Evolutionary conservation across 2,113 vertebrate genomes (phyloP).

Genomic region (Symphodus melops): DNA sequence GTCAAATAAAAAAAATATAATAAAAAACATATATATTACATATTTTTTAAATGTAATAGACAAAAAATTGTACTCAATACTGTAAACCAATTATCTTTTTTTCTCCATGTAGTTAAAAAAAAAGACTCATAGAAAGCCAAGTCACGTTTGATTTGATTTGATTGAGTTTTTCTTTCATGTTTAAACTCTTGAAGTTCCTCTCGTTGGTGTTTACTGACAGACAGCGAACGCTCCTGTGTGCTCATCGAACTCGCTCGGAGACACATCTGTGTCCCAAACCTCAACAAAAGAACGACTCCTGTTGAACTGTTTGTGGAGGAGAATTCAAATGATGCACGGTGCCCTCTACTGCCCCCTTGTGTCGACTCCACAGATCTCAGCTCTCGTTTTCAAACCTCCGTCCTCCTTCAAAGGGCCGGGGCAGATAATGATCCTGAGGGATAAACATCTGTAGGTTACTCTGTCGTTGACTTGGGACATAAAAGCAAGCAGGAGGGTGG

Average conservation of each 20-base stretch:
- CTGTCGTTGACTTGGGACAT: slow-evolving; percentile 46
- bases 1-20: no score
- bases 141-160: no score
- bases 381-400: background rate
- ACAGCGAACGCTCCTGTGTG: no score
- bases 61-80: no score
- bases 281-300: slow-evolving; percentile 14
- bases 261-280: background rate
- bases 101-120: no score
- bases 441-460: slow-evolving; percentile 38
- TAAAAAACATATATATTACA: no score
- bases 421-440: slow-evolving; percentile 16
- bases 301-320: background rate
- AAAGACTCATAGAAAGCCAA: no score
- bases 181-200: no score
- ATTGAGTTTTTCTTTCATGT: no score
- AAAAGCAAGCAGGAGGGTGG: slow-evolving; percentile 85
- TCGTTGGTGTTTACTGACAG: no score
- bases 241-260: background rate
- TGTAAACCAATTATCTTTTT: no score
- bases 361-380: slow-evolving; percentile 33
- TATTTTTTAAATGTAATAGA: no score
- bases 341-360: slow-evolving; percentile 74
- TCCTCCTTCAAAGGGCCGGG: background rate
- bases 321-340: slow-evolving; percentile 42